These are phyloP conservation scores for Marmota monax DNA, from an alignment of 2,113 vertebrate species.

Conservation along the genomic window DNA sequence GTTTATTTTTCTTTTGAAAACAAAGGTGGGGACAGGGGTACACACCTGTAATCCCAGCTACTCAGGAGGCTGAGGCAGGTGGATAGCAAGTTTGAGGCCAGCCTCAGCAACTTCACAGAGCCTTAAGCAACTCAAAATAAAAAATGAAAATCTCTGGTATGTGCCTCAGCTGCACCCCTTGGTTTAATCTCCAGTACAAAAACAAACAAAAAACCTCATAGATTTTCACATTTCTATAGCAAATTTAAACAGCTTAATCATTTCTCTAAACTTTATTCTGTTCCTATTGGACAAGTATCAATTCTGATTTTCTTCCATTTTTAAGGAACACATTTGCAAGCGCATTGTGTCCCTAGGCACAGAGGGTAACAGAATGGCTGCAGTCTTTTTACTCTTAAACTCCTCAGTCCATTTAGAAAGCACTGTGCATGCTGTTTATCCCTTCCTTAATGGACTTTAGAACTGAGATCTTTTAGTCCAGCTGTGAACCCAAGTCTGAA, in stretches of 20 bases:
- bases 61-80: too few relatives aligned
- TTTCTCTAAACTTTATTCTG: not conserved
- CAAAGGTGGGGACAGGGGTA: too few relatives aligned
- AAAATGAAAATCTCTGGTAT: too few relatives aligned
- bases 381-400: not conserved
- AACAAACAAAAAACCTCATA: not conserved
- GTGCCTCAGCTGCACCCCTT: too few relatives aligned
- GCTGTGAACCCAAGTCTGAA: not conserved
- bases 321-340: not conserved
- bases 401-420: not conserved
- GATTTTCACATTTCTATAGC: not conserved
- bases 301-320: not conserved
- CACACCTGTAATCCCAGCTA: too few relatives aligned
- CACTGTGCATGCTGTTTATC: not conserved
- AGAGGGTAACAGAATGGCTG: too few relatives aligned
- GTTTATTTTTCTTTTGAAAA: not conserved
- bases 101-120: too few relatives aligned
- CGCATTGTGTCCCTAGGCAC: too few relatives aligned
- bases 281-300: not conserved
- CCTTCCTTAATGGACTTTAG: not conserved
- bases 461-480: not conserved
- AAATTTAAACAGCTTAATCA: not conserved
- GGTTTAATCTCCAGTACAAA: too few relatives aligned
- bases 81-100: too few relatives aligned
- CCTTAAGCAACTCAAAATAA: too few relatives aligned